A percentile compares a stretch with the other conserved stretches of the same genome.
Evolutionary conservation across 2,888 invertebrate genomes (phyloP).

Genomic region (Ischnura elegans): DNA sequence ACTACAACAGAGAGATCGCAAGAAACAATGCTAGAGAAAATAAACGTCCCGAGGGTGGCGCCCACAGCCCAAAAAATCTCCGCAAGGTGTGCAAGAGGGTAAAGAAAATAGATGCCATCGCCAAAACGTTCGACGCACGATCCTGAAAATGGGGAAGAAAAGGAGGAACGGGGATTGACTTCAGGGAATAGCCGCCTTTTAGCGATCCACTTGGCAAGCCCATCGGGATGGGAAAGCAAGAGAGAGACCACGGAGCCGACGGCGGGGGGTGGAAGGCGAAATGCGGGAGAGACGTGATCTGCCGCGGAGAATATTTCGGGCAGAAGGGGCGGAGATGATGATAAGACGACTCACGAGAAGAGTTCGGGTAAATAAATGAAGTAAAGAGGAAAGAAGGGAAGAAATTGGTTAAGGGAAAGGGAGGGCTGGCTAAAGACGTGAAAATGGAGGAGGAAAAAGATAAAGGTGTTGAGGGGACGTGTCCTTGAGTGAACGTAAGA

Average conservation of each 20-base stretch:
- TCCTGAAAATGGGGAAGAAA: not conserved
- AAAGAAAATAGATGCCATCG: not conserved
- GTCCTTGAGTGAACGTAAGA: not conserved
- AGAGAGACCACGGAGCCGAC: not conserved
- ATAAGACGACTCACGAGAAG: not conserved
- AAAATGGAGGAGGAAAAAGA: not conserved
- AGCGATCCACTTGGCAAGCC: not conserved
- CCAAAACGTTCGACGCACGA: not conserved
- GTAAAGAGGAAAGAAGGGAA: not conserved
- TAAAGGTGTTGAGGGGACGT: not conserved
- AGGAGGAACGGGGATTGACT: not conserved
- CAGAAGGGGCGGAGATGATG: too few relatives aligned
- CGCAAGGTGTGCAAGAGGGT: not conserved
- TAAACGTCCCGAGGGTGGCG: too few relatives aligned
- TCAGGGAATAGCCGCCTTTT: not conserved
- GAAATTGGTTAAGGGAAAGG: not conserved
- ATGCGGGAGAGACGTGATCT: too few relatives aligned
- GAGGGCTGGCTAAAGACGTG: not conserved
- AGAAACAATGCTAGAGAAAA: too few relatives aligned
- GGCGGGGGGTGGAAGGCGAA: not conserved
- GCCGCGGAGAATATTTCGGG: too few relatives aligned
- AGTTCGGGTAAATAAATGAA: not conserved
- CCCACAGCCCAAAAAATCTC: not conserved
- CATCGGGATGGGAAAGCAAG: not conserved
- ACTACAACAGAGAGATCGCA: too few relatives aligned